These are phyloP conservation scores for Centruroides sculpturatus DNA, from an alignment of 1,140 invertebrate genomes.

Conservation along the genomic window DNA sequence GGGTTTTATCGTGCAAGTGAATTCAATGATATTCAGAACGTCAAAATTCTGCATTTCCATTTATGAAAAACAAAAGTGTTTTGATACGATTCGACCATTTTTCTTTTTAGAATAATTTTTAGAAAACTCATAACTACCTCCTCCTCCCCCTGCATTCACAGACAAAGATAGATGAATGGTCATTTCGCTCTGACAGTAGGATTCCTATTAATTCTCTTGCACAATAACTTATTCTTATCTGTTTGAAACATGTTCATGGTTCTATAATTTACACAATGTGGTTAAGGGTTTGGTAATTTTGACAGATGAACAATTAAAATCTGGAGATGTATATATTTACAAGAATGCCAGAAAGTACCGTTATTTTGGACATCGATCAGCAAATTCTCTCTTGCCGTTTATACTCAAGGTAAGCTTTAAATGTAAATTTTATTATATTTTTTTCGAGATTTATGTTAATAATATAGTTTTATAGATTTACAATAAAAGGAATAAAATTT, in stretches of 20 bases:
- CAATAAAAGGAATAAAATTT: no score
- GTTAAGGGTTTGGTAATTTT: background rate
- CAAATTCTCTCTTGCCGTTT: constrained; percentile 5
- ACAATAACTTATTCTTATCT: background rate
- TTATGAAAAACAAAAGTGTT: no score
- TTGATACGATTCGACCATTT: no score
- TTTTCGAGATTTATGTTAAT: no score
- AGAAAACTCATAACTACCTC: no score
- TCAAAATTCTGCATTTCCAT: no score
- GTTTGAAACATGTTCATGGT: background rate
- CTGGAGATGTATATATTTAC: constrained; percentile 11
- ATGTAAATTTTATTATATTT: background rate
- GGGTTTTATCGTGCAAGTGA: no score
- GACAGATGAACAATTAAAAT: background rate
- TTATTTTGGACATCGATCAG: constrained; percentile 11
- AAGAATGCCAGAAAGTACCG: constrained; percentile 5
- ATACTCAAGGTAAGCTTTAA: constrained; percentile 5
- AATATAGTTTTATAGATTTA: no score
- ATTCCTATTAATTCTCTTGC: background rate
- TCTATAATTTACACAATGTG: background rate
- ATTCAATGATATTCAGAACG: no score
- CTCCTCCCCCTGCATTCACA: background rate
- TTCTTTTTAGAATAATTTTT: no score
- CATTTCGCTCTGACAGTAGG: background rate
- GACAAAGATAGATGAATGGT: background rate